phyloP scores from a whole-genome alignment of 1,140 invertebrate species.

The Tachypleus tridentatus region DNA sequence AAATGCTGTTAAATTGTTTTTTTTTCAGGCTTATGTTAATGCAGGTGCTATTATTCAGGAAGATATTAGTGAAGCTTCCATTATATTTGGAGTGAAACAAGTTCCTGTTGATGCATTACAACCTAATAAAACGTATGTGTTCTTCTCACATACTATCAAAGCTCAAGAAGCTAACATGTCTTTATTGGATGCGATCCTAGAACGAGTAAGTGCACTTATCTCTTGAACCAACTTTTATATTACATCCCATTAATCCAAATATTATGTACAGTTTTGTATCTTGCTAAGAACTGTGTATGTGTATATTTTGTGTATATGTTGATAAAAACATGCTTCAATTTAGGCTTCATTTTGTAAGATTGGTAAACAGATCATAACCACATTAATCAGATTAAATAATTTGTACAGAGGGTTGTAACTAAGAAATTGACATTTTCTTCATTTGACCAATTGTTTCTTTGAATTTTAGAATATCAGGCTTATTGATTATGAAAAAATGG shows the following conservation, averaged over 20 bases:
- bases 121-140: slow-evolving; percentile 93
- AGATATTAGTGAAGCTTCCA: slow-evolving; percentile 86
- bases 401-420: not conserved
- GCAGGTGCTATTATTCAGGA: slow-evolving; percentile 87
- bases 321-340: too few relatives aligned
- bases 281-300: too few relatives aligned
- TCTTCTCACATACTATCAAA: slow-evolving; percentile 99
- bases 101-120: slow-evolving; percentile 87
- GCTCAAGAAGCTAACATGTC: slow-evolving; percentile 98
- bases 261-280: too few relatives aligned
- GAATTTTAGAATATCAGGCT: slow-evolving; percentile 71
- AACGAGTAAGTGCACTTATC: slow-evolving; percentile 31
- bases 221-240: too few relatives aligned
- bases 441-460: slow-evolving; percentile 13
- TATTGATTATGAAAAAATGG: slow-evolving; percentile 94
- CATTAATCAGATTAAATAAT: not conserved
- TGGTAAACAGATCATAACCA: not conserved
- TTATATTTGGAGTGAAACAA: slow-evolving; percentile 97
- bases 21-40: slow-evolving; percentile 61
- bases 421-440: too few relatives aligned
- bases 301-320: too few relatives aligned
- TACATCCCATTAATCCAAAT: too few relatives aligned
- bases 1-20: not conserved
- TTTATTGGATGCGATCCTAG: slow-evolving; percentile 85
- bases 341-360: too few relatives aligned